Evolutionary conservation across 1,140 invertebrate genomes (phyloP), one percentile per base, ranked within the genome.

Genomic region (Drosophila bifasciata): DNA sequence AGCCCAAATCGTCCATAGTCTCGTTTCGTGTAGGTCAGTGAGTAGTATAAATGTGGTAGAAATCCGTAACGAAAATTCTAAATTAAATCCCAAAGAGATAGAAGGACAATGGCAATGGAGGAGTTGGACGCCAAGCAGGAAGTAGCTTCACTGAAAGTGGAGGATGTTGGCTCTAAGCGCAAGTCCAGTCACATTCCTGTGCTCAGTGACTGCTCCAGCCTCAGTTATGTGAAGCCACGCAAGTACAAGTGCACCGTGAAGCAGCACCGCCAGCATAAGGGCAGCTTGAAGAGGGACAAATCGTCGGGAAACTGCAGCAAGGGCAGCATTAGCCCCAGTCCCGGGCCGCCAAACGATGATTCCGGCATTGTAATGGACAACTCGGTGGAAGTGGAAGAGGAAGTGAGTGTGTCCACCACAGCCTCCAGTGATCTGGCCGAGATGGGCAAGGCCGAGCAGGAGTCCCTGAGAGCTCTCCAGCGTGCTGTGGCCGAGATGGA

Each of bases 401-500:
- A 3, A 21, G 19, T 21, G n/a, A n/a, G n/a, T n/a, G 39, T 45
- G 7, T 17, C 49, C n/a, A n/a, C n/a, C n/a, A n/a, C n/a, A n/a
- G n/a, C n/a, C n/a, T n/a, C n/a, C 15, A 63, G 6, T 13, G 66
- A 59, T 19, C 36, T 76, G 5, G 2, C 44, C 16, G 59, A 58
- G 7, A 17, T 80, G 3, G 52, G 60, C 2, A 19, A 2, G 17
- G 77, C 53, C 5, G 83, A 86, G 43, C 36, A 59, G 21, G 46
- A 81, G 21, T 78, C 83, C 2, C 64, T 86, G 0, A 50, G 44
- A 5, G 83, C 74, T 21, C 61, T 86, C 15, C 83, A 88, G 48
- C 83, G 64, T 2, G 78, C 79, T 2, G 83, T 86, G 6, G 81
- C 83, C 21, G 83, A 88, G 66, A 86, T 86, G 81, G 83, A 86